Conservation (phyloP, 2,888 invertebrate genomes). For the Amaurobius ferox region DNA sequence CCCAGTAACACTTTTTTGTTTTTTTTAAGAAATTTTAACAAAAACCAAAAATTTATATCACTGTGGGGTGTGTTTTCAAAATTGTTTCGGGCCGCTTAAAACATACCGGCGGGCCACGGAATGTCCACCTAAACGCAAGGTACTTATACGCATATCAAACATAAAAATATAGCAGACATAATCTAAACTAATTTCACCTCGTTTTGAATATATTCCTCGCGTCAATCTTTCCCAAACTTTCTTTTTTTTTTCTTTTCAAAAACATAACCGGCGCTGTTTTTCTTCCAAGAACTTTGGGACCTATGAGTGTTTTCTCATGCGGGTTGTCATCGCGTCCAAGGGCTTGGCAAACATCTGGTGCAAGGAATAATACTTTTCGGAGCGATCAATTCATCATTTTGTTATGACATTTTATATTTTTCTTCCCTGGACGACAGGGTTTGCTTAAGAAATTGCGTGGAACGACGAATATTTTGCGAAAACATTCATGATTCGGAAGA, state of each 20-base stretch:
- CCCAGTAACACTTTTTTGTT: too few relatives aligned
- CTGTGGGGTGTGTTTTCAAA: too few relatives aligned
- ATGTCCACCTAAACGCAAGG: too few relatives aligned
- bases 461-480: neutral
- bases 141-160: too few relatives aligned
- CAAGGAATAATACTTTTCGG: slow-evolving; percentile 14
- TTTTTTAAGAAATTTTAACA: too few relatives aligned
- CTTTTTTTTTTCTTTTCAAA: neutral
- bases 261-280: neutral
- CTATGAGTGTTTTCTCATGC: slow-evolving; percentile 9
- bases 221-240: neutral
- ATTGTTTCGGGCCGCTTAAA: too few relatives aligned
- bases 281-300: neutral
- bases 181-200: neutral
- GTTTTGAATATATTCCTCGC: neutral
- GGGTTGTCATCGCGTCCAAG: slow-evolving; percentile 9
- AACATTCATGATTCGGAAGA: too few relatives aligned
- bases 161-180: neutral
- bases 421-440: neutral
- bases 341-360: slow-evolving; percentile 16
- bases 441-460: slow-evolving; percentile 6
- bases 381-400: slow-evolving; percentile 14
- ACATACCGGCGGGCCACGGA: too few relatives aligned
- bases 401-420: slow-evolving; percentile 18
- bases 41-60: too few relatives aligned